Evolutionary conservation across 1,140 invertebrate species (phyloP).

Genomic region (Antheraea pernyi): DNA sequence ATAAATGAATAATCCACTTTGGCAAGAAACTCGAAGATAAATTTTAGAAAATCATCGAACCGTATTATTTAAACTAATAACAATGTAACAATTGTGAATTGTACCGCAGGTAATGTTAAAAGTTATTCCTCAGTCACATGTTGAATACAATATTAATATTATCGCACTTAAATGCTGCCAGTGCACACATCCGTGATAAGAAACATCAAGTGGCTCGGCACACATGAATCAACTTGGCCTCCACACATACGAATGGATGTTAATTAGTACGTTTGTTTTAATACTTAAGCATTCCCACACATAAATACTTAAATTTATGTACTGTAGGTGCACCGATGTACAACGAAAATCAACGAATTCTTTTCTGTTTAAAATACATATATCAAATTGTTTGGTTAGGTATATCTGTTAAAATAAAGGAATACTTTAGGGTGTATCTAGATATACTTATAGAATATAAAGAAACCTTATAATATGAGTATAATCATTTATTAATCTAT

Average conservation of each 20-base stretch:
- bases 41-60: conserved; percentile 11
- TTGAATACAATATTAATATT: conserved; percentile 37
- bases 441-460: too few species aligned
- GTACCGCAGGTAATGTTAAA: conserved; percentile 15
- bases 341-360: conserved; percentile 41
- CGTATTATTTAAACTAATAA: conserved; percentile 11
- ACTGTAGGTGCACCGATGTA: conserved; percentile 31
- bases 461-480: too few species aligned
- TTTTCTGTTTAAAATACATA: not conserved
- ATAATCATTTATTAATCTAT: too few species aligned
- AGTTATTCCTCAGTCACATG: conserved; percentile 41
- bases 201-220: conserved; percentile 30
- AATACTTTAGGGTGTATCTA: too few species aligned
- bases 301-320: conserved; percentile 29
- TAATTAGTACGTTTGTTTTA: conserved; percentile 71
- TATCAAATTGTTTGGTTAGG: not conserved
- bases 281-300: conserved; percentile 37
- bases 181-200: conserved; percentile 53
- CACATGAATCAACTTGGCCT: conserved; percentile 53
- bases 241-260: conserved; percentile 67
- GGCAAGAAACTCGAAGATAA: conserved; percentile 12
- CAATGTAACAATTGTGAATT: conserved; percentile 11
- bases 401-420: too few species aligned
- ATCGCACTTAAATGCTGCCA: conserved; percentile 30
- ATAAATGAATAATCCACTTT: conserved; percentile 3